Conservation (phyloP, 2,888 invertebrate species). For the Caenorhabditis virilis region DNA sequence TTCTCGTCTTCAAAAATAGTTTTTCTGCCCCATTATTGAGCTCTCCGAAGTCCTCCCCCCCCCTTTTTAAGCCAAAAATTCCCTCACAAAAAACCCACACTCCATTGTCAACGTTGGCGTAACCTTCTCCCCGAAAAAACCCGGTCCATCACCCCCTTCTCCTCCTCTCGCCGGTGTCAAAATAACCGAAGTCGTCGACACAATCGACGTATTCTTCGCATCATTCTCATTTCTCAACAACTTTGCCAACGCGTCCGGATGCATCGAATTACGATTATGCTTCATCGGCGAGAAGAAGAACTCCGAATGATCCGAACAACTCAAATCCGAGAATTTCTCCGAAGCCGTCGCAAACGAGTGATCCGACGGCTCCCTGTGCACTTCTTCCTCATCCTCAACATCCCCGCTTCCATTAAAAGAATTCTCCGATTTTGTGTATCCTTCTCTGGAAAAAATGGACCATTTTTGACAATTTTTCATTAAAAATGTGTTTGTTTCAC, state of each 20-base stretch:
- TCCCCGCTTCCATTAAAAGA: neutral
- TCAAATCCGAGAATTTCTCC: conserved; percentile 3
- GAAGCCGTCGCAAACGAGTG: conserved; percentile 15
- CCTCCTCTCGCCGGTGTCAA: conserved; percentile 8
- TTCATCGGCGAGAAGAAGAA: conserved; percentile 36
- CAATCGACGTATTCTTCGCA: conserved; percentile 13
- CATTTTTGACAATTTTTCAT: too few relatives aligned
- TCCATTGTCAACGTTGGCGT: neutral
- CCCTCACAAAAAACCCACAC: too few relatives aligned
- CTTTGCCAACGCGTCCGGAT: conserved; percentile 10
- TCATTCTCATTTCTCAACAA: conserved; percentile 9
- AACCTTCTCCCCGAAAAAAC: neutral
- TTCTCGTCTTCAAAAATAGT: too few relatives aligned
- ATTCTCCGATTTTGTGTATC: conserved; percentile 4
- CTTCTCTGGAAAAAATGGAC: conserved; percentile 27
- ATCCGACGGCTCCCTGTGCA: conserved; percentile 1
- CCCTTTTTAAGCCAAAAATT: too few relatives aligned
- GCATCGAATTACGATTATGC: conserved; percentile 20
- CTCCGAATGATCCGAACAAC: conserved; percentile 12
- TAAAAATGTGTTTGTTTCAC: too few relatives aligned
- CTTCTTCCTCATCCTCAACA: neutral
- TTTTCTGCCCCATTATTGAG: too few relatives aligned
- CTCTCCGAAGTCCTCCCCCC: too few relatives aligned
- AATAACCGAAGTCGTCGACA: conserved; percentile 23
- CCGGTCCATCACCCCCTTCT: neutral